Conservation (phyloP, 30 jellyfish, hydroid and myxozoan species). For the Sanderia malayensis region DNA sequence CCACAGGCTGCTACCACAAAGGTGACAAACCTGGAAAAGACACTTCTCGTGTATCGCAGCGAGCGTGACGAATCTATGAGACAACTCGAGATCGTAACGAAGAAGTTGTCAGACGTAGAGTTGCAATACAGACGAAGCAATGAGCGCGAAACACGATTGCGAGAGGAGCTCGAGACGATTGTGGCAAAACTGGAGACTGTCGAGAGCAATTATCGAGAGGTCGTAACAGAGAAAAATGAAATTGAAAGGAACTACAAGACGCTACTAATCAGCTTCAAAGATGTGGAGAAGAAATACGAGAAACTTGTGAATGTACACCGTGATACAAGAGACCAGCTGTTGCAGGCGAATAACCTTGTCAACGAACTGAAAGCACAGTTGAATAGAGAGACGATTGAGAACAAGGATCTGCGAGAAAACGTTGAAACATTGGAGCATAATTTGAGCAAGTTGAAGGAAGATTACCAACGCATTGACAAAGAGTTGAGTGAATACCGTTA, state of each 20-base stretch:
- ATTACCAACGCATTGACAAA: slow-evolving; percentile 70
- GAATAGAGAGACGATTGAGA: slow-evolving; percentile 72
- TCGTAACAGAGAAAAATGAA: slow-evolving; percentile 74
- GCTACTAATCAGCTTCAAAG: slow-evolving; percentile 72
- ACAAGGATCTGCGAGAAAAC: slow-evolving; percentile 77
- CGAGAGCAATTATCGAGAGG: slow-evolving; percentile 70
- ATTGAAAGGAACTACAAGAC: slow-evolving; percentile 77
- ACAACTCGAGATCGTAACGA: slow-evolving; percentile 68
- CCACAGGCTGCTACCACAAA: slow-evolving; percentile 64
- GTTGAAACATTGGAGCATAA: slow-evolving; percentile 55
- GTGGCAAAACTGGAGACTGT: slow-evolving; percentile 47
- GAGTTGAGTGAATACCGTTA: slow-evolving; percentile 85
- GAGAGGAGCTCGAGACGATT: slow-evolving; percentile 73
- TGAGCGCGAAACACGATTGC: slow-evolving; percentile 83
- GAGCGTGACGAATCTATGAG: slow-evolving; percentile 79
- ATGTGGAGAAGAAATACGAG: slow-evolving; percentile 72
- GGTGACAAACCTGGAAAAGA: slow-evolving; percentile 72
- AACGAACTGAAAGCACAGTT: slow-evolving; percentile 73
- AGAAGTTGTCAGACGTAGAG: slow-evolving; percentile 69
- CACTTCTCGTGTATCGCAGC: slow-evolving; percentile 53
- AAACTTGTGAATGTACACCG: slow-evolving; percentile 43
- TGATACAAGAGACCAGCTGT: slow-evolving; percentile 77
- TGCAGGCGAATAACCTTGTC: slow-evolving; percentile 39
- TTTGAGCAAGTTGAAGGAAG: slow-evolving; percentile 69
- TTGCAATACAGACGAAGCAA: slow-evolving; percentile 78